These are phyloP conservation scores for Galerucella calmariensis DNA, from an alignment of 2,888 invertebrate genomes.

Conservation along the genomic window DNA sequence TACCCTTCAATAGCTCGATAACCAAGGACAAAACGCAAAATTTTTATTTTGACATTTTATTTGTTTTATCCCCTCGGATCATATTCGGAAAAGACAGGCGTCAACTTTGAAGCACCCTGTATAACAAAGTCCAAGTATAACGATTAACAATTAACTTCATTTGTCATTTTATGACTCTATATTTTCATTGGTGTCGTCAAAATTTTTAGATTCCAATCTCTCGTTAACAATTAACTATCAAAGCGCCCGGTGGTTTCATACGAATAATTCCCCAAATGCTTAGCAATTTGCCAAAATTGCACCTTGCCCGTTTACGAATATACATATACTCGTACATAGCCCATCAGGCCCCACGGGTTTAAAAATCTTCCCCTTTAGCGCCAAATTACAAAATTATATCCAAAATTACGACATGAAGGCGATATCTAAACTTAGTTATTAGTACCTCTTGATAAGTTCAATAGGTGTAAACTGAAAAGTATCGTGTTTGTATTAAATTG, in stretches of 20 bases:
- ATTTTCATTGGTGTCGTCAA: not conserved
- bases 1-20: too few relatives aligned
- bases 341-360: conserved; percentile 12
- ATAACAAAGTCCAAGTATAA: not conserved
- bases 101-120: too few relatives aligned
- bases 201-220: conserved; percentile 2
- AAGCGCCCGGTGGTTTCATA: conserved; percentile 6
- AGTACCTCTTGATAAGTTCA: conserved; percentile 34
- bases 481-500: conserved; percentile 48
- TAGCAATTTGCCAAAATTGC: conserved; percentile 21
- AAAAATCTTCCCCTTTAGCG: conserved; percentile 26
- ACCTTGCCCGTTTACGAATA: conserved; percentile 24
- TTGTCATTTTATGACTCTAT: not conserved
- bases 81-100: too few relatives aligned
- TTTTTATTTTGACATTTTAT: too few relatives aligned
- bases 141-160: not conserved
- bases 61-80: too few relatives aligned
- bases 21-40: too few relatives aligned
- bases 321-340: not conserved
- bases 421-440: conserved; percentile 40
- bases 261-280: conserved; percentile 13
- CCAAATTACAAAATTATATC: conserved; percentile 31
- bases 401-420: conserved; percentile 30
- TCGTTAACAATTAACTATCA: not conserved
- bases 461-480: conserved; percentile 44